Percentiles rank a stretch among this genome's conserved stretches.
These are phyloP conservation scores for Parazoanthus swiftii DNA, from an alignment of 92 coral and sea anemone species.

Conservation along the genomic window DNA sequence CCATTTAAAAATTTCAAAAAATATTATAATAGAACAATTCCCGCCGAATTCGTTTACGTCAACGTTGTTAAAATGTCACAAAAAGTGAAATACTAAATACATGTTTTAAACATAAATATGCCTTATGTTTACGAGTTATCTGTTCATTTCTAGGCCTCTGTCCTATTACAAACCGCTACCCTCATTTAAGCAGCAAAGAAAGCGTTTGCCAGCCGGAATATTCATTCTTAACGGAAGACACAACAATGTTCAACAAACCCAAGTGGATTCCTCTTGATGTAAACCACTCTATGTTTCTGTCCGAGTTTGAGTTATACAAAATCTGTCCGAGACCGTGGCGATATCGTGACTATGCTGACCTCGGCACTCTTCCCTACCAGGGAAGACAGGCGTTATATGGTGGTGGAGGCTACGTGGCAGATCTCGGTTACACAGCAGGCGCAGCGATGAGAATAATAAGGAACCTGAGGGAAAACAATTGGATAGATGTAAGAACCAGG, in stretches of 20 bases:
- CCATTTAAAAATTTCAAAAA: too few relatives aligned
- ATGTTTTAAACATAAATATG: neutral
- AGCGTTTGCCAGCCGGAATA: constrained; percentile 67
- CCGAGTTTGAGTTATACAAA: constrained; percentile 64
- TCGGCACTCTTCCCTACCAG: constrained; percentile 61
- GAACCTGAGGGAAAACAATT: constrained; percentile 69
- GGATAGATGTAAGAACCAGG: constrained; percentile 91
- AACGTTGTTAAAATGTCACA: too few relatives aligned
- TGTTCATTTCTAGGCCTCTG: constrained; percentile 55
- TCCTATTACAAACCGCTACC: constrained; percentile 55
- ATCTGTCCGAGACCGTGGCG: constrained; percentile 94
- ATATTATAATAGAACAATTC: too few relatives aligned
- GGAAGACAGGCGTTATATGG: constrained; percentile 61
- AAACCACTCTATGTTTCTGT: constrained; percentile 60
- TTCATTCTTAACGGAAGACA: constrained; percentile 59
- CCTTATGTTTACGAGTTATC: neutral
- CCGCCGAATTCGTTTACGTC: too few relatives aligned
- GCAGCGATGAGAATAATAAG: constrained; percentile 75
- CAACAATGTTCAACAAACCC: constrained; percentile 67
- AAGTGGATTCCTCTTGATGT: constrained; percentile 62
- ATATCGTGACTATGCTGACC: constrained; percentile 57
- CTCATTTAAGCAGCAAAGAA: constrained; percentile 54
- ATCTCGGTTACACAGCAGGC: constrained; percentile 80
- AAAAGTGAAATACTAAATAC: too few relatives aligned
- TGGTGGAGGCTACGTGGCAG: constrained; percentile 93